These are phyloP conservation scores for Poeciliopsis prolifica DNA, from an alignment of 2,113 vertebrate species.

Conservation along the genomic window DNA sequence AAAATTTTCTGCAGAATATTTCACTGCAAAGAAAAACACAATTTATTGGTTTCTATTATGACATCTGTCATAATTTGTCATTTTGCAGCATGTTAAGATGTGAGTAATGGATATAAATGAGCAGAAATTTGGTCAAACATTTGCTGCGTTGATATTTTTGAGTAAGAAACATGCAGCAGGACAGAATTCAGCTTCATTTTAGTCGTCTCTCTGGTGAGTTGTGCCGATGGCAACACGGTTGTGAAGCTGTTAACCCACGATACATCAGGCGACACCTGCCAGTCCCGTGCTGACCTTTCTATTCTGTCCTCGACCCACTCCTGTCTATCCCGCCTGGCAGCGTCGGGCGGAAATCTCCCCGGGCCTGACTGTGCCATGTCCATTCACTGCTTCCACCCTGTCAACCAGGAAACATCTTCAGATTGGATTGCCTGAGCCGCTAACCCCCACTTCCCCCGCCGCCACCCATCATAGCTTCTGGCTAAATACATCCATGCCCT, in stretches of 20 bases:
- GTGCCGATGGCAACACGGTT: slow-evolving; percentile 31
- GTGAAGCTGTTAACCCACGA: slow-evolving; percentile 58
- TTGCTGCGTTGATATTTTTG: not conserved
- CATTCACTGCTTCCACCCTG: slow-evolving; percentile 59
- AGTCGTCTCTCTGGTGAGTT: slow-evolving; percentile 20
- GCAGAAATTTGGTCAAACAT: not conserved
- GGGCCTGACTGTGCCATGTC: slow-evolving; percentile 64
- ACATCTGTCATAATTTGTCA: not conserved
- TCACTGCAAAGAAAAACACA: not conserved
- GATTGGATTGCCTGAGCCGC: slow-evolving; percentile 53
- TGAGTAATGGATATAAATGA: not conserved
- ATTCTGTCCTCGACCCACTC: slow-evolving; percentile 54
- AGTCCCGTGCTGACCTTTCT: slow-evolving; percentile 60
- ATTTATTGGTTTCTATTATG: not conserved
- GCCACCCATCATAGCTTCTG: not conserved
- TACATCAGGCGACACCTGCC: slow-evolving; percentile 66
- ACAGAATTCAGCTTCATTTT: slow-evolving; percentile 16
- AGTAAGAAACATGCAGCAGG: not conserved
- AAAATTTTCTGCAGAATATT: not conserved
- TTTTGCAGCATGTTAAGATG: not conserved
- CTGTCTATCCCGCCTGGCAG: slow-evolving; percentile 37
- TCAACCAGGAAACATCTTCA: slow-evolving; percentile 69
- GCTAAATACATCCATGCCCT: slow-evolving; percentile 49
- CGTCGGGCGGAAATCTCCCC: slow-evolving; percentile 65
- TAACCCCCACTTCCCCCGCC: not conserved